Evolutionary conservation across 2,113 vertebrate genomes (phyloP).

Genomic region (Anolis sagrei): DNA sequence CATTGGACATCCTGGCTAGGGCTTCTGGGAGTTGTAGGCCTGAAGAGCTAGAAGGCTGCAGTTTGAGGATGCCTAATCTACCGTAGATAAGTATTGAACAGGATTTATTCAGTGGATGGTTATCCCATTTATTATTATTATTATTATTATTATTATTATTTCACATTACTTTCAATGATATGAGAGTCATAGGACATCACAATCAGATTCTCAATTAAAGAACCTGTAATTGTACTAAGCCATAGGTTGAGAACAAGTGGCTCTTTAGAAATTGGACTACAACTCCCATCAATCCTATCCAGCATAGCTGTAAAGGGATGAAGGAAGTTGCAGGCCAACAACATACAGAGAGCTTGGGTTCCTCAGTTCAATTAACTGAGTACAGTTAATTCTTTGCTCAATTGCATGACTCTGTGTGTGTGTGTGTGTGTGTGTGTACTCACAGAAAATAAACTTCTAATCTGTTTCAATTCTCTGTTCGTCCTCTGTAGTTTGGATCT

Average conservation of each 20-base stretch:
- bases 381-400: too few species aligned
- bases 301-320: neutral
- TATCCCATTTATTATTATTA: too few species aligned
- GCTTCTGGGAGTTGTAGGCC: too few species aligned
- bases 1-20: too few species aligned
- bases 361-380: neutral
- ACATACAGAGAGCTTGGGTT: neutral
- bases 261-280: neutral
- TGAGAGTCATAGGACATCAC: neutral
- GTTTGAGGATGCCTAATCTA: too few species aligned
- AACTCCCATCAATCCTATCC: neutral
- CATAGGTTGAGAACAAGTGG: neutral
- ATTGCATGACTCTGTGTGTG: neutral
- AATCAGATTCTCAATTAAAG: neutral
- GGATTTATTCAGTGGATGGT: neutral
- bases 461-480: conserved; percentile 36
- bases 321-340: neutral
- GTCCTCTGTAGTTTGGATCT: conserved; percentile 83
- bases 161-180: neutral
- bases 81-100: neutral
- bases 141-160: too few species aligned
- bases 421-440: neutral
- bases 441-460: conserved; percentile 19
- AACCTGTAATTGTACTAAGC: neutral
- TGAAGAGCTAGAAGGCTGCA: too few species aligned